These are phyloP conservation scores for Rallus crepitans DNA, from an alignment of 2,797 vertebrate species.

Conservation along the genomic window DNA sequence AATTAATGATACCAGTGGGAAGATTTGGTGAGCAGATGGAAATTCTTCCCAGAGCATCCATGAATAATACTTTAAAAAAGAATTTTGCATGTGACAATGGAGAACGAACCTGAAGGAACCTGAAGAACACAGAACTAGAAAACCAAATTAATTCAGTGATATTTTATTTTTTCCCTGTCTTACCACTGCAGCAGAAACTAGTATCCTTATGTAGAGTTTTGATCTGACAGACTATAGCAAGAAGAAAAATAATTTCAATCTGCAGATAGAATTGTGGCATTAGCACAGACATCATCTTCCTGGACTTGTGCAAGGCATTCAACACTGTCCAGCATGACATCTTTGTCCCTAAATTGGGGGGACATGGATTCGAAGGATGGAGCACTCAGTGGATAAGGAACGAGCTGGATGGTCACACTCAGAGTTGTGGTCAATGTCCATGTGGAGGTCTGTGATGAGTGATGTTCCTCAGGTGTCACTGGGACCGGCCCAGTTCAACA, in stretches of 20 bases:
- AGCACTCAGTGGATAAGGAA: too few relatives aligned
- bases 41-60: neutral
- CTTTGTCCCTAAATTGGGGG: too few relatives aligned
- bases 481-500: too few relatives aligned
- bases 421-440: too few relatives aligned
- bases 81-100: neutral
- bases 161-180: neutral
- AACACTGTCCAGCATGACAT: too few relatives aligned
- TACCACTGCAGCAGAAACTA: neutral
- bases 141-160: neutral
- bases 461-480: too few relatives aligned
- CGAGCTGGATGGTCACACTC: too few relatives aligned
- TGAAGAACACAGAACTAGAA: neutral
- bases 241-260: neutral
- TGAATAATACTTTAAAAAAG: neutral
- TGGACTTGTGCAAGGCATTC: too few relatives aligned
- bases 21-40: neutral
- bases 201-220: neutral
- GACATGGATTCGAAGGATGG: too few relatives aligned
- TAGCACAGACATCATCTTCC: too few relatives aligned
- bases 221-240: neutral
- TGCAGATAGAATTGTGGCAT: neutral
- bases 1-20: neutral
- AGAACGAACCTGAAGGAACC: neutral
- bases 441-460: too few relatives aligned